phyloP scores from a whole-genome alignment of 1,140 invertebrate species.

The Pseudomyrmex cubaensis region DNA sequence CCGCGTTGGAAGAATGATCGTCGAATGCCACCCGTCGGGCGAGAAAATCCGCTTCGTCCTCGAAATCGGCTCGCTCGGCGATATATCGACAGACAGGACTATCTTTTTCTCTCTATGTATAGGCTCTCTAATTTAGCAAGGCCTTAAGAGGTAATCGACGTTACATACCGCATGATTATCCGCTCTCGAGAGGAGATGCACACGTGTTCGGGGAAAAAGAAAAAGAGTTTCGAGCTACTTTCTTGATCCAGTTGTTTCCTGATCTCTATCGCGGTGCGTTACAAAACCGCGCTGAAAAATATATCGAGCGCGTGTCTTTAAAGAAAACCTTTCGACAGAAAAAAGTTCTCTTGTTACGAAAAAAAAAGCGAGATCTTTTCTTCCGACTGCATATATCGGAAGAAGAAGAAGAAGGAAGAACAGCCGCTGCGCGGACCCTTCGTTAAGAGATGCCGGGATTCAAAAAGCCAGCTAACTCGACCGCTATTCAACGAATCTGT shows the following conservation, averaged over 20 bases:
- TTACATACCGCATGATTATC: constrained; percentile 26
- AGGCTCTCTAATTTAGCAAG: constrained; percentile 46
- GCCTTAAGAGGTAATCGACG: constrained; percentile 38
- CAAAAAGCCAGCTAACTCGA: constrained; percentile 47
- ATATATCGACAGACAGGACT: constrained; percentile 2
- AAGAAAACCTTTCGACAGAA: background rate
- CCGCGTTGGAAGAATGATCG: constrained; percentile 25
- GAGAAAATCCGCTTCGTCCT: constrained; percentile 39
- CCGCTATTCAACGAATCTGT: constrained; percentile 50
- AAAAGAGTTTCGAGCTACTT: background rate
- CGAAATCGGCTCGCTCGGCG: constrained; percentile 28
- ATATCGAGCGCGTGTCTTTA: background rate
- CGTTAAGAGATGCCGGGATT: constrained; percentile 26
- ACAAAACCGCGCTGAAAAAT: background rate
- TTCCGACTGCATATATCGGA: background rate
- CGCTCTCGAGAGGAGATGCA: constrained; percentile 5
- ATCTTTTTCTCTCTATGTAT: constrained; percentile 3
- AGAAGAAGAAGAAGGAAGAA: background rate
- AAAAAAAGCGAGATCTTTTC: constrained; percentile 23
- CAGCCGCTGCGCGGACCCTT: constrained; percentile 12
- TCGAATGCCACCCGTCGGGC: constrained; percentile 66
- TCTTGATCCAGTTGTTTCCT: constrained; percentile 12
- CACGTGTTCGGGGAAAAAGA: background rate
- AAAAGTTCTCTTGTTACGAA: constrained; percentile 4
- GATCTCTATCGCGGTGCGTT: background rate